Evolutionary conservation across 2,888 invertebrate species (phyloP), one percentile per base, ranked within the genome.

Genomic region (Prosopocoilus inquinatus): DNA sequence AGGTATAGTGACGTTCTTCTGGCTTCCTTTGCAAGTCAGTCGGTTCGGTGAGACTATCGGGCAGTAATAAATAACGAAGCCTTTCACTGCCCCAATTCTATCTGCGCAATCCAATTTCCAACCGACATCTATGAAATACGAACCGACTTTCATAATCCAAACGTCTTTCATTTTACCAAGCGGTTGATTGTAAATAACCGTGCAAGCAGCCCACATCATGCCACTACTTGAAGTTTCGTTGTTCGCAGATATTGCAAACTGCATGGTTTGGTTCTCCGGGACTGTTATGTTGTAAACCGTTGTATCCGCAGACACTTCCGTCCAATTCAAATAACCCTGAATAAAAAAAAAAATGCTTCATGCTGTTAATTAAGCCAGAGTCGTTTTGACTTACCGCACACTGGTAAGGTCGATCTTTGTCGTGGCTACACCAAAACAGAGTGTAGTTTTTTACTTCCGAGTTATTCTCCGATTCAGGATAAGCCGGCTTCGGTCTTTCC

Each of bases 141-240:
- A 75, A 11, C 77, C 79, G 9, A 80, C 77, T 2, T 73, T 68
- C 50, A 78, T 78, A 50, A 82, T 78, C 76, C 79, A 81, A 2
- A 84, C 79, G 12, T 79, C 80, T 57, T 81, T 82, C 73, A 86
- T 80, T 73, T 84, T 84, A 2, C 81, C 81, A 8, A 82, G 61
- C 13, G 63, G 63, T 69, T 74, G 74, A 54, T 78, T 76, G 47
- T 77, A 76, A 20, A 79, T 81, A 61, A 85, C 82, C 61, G 86
- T 88, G 59, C 94, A 94, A 34, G 84, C 83, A 8, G 91, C 88
- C 93, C 93, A 93, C 9, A 86, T 82, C 88, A 94, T 90, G 1
- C 93, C 93, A 70, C 91, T 91, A 62, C 90, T 91, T 57, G 81
- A 81, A 2, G 74, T 74, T 0, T 78, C 75, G 39, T 84, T 85